A percentile compares a stretch with the other conserved stretches of the same genome.
Conservation (phyloP, 2,797 vertebrate species). For the Oryzias dopingdopingensis region DNA sequence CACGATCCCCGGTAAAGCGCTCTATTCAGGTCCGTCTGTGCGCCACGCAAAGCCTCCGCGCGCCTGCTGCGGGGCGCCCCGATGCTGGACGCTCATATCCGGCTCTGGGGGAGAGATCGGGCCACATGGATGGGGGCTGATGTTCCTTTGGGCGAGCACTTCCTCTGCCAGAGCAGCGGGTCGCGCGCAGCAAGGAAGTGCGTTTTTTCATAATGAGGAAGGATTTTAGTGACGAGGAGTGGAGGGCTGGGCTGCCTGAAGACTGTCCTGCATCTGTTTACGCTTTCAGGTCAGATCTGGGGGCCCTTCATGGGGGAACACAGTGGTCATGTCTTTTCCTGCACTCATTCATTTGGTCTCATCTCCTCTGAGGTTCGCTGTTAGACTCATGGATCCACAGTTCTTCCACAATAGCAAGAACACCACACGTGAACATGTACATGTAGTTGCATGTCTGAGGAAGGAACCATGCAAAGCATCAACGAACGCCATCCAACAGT, state of each 20-base stretch:
- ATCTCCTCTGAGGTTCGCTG: too few relatives aligned
- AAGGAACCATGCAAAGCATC: too few relatives aligned
- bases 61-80: conserved; percentile 20
- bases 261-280: conserved; percentile 34
- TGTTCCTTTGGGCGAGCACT: conserved; percentile 29
- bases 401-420: too few relatives aligned
- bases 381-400: too few relatives aligned
- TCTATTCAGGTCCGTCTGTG: conserved; percentile 13
- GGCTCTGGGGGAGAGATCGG: neutral
- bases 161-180: conserved; percentile 32
- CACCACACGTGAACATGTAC: too few relatives aligned
- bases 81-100: conserved; percentile 33
- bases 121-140: conserved; percentile 5
- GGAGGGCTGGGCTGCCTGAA: conserved; percentile 42
- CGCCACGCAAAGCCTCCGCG: conserved; percentile 14
- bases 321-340: too few relatives aligned
- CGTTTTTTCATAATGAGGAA: conserved; percentile 25
- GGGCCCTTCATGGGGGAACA: too few relatives aligned
- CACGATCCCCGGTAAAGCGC: neutral
- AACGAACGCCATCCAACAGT: too few relatives aligned
- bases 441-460: too few relatives aligned
- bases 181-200: conserved; percentile 42
- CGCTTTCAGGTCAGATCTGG: neutral
- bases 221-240: conserved; percentile 45
- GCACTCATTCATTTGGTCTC: too few relatives aligned